Base-by-base conservation (phyloP, 2,113 vertebrate species). In the human region DNA sequence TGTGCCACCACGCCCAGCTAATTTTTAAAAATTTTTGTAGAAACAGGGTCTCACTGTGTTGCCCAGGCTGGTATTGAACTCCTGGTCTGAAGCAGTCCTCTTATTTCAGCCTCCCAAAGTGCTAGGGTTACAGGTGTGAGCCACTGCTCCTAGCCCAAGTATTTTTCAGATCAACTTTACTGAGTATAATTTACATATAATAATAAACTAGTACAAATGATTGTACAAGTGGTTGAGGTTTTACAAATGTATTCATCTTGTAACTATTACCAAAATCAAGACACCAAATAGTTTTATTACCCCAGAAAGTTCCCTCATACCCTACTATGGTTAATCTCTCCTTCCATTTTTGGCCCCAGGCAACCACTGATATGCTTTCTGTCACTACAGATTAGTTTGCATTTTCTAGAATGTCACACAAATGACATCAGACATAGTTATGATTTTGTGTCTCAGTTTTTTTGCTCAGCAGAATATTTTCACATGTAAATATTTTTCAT, bases 381-480 rank as follows among this genome's bases (percentile, higher is more conserved):
- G 27, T 95, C 22, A 32, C 68, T 66, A 45, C 0, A 57, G 43
- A 78, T 94, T 30, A 61, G 5, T 93, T 94, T 75, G 13, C 17
- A 55, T 84, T 90, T 75, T 88, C 70, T 83, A 55, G 81, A 94
- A 32, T 85, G 85, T 83, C 50, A 61, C 55, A 83, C n/a, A 66
- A 68, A 87, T n/a, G 14, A 11, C 75, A 88, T 76, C 57, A 70
- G 61, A 43, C 8, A 78, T 78, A 72, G 43, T 20, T 32, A 16
- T 57, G 55, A 61, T 70, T 90, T 95, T 88, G 8, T 91, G 13
- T 59, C 80, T 96, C 38, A 61, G 45, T 87, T 97, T 38, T 87
- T 61, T 96, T 89, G 43, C 50, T 76, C 4, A n/a, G 12, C 45
- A 64, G 55, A 22, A 32, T 72, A 52, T 50, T 87, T 97, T 94